These are phyloP conservation scores for Geothlypis trichas DNA, from an alignment of 2,113 vertebrate species.

Conservation along the genomic window DNA sequence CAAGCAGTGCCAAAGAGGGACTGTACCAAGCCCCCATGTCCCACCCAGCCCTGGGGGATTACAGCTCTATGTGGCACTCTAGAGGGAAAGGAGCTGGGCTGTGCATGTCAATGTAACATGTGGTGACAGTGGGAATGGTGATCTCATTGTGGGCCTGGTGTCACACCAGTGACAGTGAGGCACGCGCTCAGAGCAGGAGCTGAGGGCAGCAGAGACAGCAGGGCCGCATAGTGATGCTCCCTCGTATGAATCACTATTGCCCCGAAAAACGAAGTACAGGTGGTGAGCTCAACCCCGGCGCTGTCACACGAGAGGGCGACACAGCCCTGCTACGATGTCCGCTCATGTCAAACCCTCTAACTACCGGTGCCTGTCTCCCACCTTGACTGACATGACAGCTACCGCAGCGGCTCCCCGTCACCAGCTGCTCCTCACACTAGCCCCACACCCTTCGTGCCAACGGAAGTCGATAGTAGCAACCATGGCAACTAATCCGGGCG, in stretches of 20 bases:
- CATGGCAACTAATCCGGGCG: neutral
- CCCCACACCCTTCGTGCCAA: neutral
- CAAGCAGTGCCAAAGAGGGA: neutral
- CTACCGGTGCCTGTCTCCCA: neutral
- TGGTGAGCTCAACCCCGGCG: neutral
- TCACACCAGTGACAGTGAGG: neutral
- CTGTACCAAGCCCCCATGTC: neutral
- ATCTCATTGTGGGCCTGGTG: neutral
- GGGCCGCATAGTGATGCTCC: neutral
- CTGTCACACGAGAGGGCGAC: neutral
- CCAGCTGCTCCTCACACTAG: neutral
- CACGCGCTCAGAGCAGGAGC: neutral
- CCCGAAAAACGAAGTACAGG: neutral
- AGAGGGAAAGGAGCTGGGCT: neutral
- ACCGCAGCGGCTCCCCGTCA: neutral
- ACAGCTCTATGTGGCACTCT: neutral
- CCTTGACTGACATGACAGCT: slow-evolving; percentile 22
- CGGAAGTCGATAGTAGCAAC: neutral
- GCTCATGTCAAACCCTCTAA: neutral
- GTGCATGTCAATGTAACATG: neutral
- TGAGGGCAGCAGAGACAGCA: neutral
- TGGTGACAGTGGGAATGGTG: neutral
- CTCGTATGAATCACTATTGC: neutral
- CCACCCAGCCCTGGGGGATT: neutral
- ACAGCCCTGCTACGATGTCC: neutral